phyloP scores from a whole-genome alignment of 2,888 invertebrate species.

The Drosophila melanocephala region DNA sequence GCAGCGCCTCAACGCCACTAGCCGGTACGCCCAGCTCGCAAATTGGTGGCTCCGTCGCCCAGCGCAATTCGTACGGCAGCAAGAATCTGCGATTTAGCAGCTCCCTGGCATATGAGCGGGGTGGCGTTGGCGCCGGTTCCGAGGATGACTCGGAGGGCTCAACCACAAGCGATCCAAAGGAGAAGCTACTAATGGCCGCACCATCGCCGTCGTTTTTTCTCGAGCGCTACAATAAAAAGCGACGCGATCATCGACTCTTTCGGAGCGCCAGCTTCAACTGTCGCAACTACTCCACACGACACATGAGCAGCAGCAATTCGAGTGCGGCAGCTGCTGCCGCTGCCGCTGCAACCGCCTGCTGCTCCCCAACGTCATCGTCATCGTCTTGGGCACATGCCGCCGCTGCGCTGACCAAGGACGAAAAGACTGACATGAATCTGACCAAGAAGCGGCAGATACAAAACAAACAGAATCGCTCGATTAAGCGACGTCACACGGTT shows the following conservation, averaged over 20 bases:
- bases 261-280: conserved; percentile 85
- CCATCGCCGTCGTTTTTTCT: conserved; percentile 84
- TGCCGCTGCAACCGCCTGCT: conserved; percentile 74
- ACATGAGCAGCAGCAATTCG: conserved; percentile 77
- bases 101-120: conserved; percentile 79
- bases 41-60: conserved; percentile 14
- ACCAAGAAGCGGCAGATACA: conserved; percentile 89
- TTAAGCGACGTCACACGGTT: conserved; percentile 95
- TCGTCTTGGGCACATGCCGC: conserved; percentile 74
- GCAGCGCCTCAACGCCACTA: conserved; percentile 45
- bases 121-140: conserved; percentile 55
- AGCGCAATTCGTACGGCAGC: conserved; percentile 65
- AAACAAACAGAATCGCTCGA: conserved; percentile 87
- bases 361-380: conserved; percentile 72
- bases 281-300: conserved; percentile 85
- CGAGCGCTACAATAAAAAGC: conserved; percentile 85
- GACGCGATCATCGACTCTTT: conserved; percentile 85
- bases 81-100: conserved; percentile 81
- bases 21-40: conserved; percentile 49
- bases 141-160: conserved; percentile 85
- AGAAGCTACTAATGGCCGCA: conserved; percentile 79
- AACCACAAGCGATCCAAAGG: conserved; percentile 85
- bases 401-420: conserved; percentile 88
- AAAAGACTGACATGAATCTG: conserved; percentile 92
- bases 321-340: conserved; percentile 78